Conservation (phyloP, 2,797 vertebrate species). For the Saxicola maurus region DNA sequence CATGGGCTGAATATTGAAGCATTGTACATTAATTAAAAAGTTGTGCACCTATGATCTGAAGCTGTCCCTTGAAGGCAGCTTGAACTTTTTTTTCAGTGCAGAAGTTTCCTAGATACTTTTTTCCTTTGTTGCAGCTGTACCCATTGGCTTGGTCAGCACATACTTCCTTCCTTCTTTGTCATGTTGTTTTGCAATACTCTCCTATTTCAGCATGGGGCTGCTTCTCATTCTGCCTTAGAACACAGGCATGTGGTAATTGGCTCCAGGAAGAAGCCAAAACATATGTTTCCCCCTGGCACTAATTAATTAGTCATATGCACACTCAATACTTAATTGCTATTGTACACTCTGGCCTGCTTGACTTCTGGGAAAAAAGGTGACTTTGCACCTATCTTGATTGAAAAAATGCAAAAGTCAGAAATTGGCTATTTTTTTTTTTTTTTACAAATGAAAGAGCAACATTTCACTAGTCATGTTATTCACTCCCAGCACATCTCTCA, state of each 20-base stretch:
- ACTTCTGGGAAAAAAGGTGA: conserved; percentile 5
- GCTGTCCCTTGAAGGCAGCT: background rate
- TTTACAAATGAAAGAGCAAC: background rate
- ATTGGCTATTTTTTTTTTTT: background rate
- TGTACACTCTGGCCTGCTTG: background rate
- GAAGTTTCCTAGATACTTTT: background rate
- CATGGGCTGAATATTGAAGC: background rate
- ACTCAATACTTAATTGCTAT: background rate
- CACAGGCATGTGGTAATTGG: conserved; percentile 24
- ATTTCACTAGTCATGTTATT: background rate
- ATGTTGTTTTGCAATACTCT: background rate
- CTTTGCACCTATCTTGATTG: background rate
- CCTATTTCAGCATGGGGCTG: background rate
- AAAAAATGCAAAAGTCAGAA: background rate
- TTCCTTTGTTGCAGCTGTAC: background rate
- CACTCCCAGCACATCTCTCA: background rate
- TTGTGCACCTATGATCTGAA: background rate
- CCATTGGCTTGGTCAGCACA: background rate
- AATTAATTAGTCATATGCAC: conserved; percentile 35
- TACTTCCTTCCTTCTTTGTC: background rate
- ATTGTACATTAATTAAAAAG: background rate
- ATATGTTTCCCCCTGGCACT: conserved; percentile 22
- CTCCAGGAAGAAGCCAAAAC: conserved; percentile 25
- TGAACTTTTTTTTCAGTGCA: background rate
- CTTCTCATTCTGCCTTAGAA: conserved; percentile 7